phyloP scores from a whole-genome alignment of 2,888 invertebrate genomes.

The Epiblema foenella region DNA sequence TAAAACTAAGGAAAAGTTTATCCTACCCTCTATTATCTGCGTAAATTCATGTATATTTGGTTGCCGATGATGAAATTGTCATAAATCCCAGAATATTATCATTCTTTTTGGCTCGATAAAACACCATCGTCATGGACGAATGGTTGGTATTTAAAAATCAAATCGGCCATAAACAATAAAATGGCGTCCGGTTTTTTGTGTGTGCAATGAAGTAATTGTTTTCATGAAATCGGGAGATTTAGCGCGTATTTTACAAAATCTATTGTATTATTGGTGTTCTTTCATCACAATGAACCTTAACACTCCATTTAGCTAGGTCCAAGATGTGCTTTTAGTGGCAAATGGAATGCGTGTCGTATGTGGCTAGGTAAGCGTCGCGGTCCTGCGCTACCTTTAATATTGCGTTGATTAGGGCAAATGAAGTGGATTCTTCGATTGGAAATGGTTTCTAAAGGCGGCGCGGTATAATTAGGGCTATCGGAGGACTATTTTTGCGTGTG shows the following conservation, averaged over 20 bases:
- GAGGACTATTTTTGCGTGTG: constrained; percentile 46
- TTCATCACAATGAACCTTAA: constrained; percentile 53
- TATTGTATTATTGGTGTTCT: constrained; percentile 49
- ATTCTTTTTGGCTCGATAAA: constrained; percentile 35
- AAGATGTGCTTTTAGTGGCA: constrained; percentile 51
- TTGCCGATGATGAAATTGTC: constrained; percentile 3
- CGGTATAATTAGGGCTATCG: constrained; percentile 53
- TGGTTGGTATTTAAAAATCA: constrained; percentile 51
- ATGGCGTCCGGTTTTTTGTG: constrained; percentile 84
- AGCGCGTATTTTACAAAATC: constrained; percentile 53
- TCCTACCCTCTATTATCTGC: not conserved
- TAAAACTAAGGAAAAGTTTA: not conserved
- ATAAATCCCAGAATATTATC: constrained; percentile 21
- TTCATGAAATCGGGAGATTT: constrained; percentile 64
- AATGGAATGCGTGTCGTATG: constrained; percentile 74
- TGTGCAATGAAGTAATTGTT: constrained; percentile 82
- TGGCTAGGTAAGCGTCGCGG: constrained; percentile 76
- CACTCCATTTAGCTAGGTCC: constrained; percentile 52
- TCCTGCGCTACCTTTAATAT: constrained; percentile 77
- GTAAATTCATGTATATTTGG: not conserved
- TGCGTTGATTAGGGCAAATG: constrained; percentile 69
- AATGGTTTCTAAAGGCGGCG: constrained; percentile 52
- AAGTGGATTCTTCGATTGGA: constrained; percentile 55
- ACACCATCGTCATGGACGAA: constrained; percentile 39
- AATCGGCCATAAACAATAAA: constrained; percentile 81